A percentile compares a stretch with the other conserved stretches of the same genome.
These are phyloP conservation scores for Sebastes aleutianus DNA, from an alignment of 2,797 vertebrate species.

Conservation along the genomic window DNA sequence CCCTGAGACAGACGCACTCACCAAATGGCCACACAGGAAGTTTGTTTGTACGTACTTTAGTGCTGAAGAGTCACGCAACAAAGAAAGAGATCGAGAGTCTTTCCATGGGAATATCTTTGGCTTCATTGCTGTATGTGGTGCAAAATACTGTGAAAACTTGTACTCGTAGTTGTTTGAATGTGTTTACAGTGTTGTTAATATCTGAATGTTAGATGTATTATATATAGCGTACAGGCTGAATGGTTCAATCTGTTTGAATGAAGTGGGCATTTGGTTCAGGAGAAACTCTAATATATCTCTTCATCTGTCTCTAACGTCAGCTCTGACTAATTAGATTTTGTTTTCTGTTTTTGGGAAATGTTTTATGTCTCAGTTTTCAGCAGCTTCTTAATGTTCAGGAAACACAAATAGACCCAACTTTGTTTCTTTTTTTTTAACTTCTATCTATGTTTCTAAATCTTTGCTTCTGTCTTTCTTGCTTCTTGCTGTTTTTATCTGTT, in stretches of 20 bases:
- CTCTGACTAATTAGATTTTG: neutral
- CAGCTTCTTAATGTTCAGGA: neutral
- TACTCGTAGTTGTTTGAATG: neutral
- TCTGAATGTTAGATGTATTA: neutral
- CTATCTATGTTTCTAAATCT: neutral
- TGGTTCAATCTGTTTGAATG: neutral
- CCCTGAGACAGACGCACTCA: neutral
- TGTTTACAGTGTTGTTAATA: neutral
- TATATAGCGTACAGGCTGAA: neutral
- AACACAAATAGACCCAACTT: neutral
- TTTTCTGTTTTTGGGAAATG: neutral
- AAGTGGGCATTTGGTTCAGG: neutral
- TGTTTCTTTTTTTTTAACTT: neutral
- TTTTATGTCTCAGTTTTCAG: neutral
- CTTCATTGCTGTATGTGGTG: too few species aligned
- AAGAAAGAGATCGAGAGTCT: too few species aligned
- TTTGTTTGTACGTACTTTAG: too few species aligned
- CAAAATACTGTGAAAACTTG: too few species aligned
- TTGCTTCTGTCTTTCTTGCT: neutral
- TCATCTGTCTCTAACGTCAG: neutral
- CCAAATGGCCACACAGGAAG: neutral
- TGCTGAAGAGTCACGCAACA: too few species aligned
- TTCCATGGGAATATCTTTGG: too few species aligned
- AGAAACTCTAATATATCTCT: neutral
- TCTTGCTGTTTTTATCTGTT: neutral